Evolutionary conservation across 1,140 invertebrate species (phyloP).

Genomic region (Caenorhabditis brenneri): DNA sequence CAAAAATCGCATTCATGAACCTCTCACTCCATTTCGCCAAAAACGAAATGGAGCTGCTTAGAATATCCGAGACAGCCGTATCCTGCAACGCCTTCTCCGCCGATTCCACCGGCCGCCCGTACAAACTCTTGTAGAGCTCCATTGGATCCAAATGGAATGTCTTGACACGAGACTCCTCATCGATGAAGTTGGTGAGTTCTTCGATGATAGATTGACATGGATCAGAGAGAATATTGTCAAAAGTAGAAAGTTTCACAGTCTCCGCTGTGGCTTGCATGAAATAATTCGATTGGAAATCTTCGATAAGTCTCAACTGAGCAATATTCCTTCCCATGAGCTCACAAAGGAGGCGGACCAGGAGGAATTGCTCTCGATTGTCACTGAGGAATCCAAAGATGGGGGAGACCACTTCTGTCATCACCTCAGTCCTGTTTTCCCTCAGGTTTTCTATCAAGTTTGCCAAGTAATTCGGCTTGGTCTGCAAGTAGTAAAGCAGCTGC

Average conservation of each 20-base stretch:
- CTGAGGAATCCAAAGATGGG: conserved; percentile 83
- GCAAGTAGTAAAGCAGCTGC: conserved; percentile 81
- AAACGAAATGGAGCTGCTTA: conserved; percentile 45
- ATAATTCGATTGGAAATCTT: conserved; percentile 29
- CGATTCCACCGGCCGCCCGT: not conserved
- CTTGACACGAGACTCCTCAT: not conserved
- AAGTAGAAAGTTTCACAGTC: not conserved
- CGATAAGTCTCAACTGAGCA: not conserved
- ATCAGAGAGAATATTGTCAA: conserved; percentile 24
- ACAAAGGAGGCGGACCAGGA: conserved; percentile 72
- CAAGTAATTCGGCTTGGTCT: conserved; percentile 81
- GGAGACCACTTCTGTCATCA: conserved; percentile 80
- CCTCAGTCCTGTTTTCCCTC: conserved; percentile 76
- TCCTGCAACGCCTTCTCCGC: not conserved
- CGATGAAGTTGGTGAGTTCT: not conserved
- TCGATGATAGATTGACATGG: not conserved
- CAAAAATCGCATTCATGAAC: conserved; percentile 33
- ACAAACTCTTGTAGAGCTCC: not conserved
- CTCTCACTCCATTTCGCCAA: conserved; percentile 48
- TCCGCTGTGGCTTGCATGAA: conserved; percentile 21
- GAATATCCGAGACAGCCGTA: conserved; percentile 3
- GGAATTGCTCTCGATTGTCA: conserved; percentile 81
- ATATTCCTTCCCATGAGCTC: not conserved
- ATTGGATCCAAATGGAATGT: conserved; percentile 37
- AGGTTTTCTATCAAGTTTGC: conserved; percentile 79